Evolutionary conservation across 92 coral and sea anemone species (phyloP), one percentile per base, ranked within the genome.

Genomic region (Paramuricea clavata): DNA sequence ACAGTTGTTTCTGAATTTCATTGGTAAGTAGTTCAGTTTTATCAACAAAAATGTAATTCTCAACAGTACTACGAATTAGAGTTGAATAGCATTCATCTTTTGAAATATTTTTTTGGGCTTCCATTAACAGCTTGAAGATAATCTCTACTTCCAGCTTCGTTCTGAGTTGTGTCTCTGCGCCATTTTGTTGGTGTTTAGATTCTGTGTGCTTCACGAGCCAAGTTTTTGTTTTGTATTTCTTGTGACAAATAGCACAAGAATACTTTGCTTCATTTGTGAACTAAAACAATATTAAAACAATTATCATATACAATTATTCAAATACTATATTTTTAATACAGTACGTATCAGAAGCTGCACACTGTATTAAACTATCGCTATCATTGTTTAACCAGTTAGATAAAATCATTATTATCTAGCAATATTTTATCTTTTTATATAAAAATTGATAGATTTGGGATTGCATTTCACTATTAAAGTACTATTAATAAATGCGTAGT

Each of bases 251-350:
- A 52, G 61, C 65, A 57, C 65, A 57, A 16, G 65, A 57, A 26
- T 57, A 19, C 30, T 57, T 57, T 57, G 65, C 65, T 57, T 57
- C 65, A n/a, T 57, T 57, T 57, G 65, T 57, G 5, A 57, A 57
- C 65, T 57, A 25, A 57, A 57, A 57, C 65, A 57, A 2, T 2
- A 57, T 57, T 57, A 57, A 4, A 57, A 4, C 2, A n/a, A 2
- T 2, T 6, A 57, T 52, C 65, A n/a, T n/a, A 2, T n/a, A 57
- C 65, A 57, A 57, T 3, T 57, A 25, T 57, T 57, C 26, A 57
- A 57, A 57, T 10, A 57, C 30, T 3, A n/a, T 25, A 57, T 57
- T 57, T 57, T 57, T 25, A 7, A n/a, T 39, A 39, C 44, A 39
- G 4, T 21, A n/a, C n/a, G n/a, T n/a, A 52, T 52, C 23, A 52